These are phyloP conservation scores for Pristionchus mayeri DNA, from an alignment of 2,888 invertebrate genomes.

Conservation along the genomic window DNA sequence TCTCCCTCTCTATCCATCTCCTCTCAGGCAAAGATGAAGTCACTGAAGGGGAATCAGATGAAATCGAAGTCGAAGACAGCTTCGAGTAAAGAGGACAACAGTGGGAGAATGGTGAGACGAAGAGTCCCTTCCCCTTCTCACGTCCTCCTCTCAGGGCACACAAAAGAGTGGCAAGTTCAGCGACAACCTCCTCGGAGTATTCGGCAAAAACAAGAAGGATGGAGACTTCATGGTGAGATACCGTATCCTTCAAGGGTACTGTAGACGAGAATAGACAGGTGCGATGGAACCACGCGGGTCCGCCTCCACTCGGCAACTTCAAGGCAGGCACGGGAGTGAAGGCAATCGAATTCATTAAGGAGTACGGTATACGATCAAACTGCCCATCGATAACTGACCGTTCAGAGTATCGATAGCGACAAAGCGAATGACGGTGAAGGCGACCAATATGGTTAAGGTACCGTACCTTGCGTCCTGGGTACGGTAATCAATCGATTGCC, in stretches of 20 bases:
- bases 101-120: neutral
- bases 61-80: neutral
- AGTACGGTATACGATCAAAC: conserved; percentile 1
- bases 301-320: conserved; percentile 28
- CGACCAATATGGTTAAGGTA: conserved; percentile 36
- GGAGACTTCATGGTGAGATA: conserved; percentile 32
- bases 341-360: conserved; percentile 21
- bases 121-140: too few relatives aligned
- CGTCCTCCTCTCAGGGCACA: neutral
- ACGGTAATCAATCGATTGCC: neutral
- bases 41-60: neutral
- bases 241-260: neutral
- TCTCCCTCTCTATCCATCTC: neutral
- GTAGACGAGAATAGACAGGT: conserved; percentile 19
- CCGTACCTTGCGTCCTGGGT: neutral
- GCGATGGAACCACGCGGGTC: conserved; percentile 45
- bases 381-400: neutral
- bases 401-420: neutral
- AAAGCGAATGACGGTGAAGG: conserved; percentile 11
- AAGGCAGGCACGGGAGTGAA: conserved; percentile 27
- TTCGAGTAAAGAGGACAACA: conserved; percentile 8
- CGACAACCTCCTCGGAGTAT: neutral
- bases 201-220: neutral
- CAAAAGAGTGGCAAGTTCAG: conserved; percentile 2
- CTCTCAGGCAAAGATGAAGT: conserved; percentile 41